phyloP scores from a whole-genome alignment of 2,797 vertebrate species.

The Scleropages formosus region DNA sequence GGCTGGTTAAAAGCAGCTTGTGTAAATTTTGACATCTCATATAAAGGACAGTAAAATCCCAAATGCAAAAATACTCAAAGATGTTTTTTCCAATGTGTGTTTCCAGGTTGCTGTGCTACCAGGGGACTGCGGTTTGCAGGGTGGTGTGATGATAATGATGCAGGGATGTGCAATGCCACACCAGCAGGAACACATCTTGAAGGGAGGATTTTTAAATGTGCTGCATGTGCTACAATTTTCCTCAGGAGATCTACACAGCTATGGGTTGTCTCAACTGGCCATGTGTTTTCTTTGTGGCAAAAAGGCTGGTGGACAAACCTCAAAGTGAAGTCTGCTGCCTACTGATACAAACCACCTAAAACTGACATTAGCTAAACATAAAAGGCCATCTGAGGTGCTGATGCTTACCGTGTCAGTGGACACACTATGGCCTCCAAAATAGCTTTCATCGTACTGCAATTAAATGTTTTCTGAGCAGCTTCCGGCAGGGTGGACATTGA shows the following conservation, averaged over 20 bases:
- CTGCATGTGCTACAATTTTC: background rate
- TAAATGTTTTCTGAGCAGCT: too few species aligned
- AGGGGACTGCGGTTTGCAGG: background rate
- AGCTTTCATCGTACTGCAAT: background rate
- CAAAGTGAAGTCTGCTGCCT: background rate
- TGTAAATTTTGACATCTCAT: too few species aligned
- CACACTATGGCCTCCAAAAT: background rate
- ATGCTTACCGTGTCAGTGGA: background rate
- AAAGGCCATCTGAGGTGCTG: slow-evolving; percentile 13
- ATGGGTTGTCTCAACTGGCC: background rate
- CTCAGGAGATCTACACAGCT: background rate
- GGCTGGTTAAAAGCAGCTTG: background rate
- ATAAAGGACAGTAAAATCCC: too few species aligned
- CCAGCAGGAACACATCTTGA: background rate
- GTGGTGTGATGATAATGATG: background rate
- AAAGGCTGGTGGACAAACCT: background rate
- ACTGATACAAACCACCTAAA: background rate
- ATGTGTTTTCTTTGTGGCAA: background rate
- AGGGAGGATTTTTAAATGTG: background rate
- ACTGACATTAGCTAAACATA: background rate
- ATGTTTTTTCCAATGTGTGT: background rate
- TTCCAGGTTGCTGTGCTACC: too few species aligned
- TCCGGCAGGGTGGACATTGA: too few species aligned
- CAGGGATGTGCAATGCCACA: background rate
- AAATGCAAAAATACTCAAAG: background rate